Percentiles rank a stretch among this genome's conserved stretches.
These are phyloP conservation scores for Phanerotoma sp. DNA, from an alignment of 2,888 invertebrate species.

Conservation along the genomic window DNA sequence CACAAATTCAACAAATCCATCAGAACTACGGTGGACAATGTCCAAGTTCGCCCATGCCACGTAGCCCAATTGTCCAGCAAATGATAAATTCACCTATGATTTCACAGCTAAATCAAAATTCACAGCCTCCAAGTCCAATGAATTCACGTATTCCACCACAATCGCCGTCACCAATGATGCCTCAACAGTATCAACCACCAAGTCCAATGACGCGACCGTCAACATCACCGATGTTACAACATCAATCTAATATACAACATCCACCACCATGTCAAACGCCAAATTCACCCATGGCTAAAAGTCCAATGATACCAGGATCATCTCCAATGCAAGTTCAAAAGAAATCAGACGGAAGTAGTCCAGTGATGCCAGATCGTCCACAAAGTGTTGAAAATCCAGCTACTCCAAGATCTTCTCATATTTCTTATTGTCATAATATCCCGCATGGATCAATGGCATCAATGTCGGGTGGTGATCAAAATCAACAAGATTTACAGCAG, in stretches of 20 bases:
- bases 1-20: conserved; percentile 55
- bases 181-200: conserved; percentile 54
- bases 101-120: conserved; percentile 51
- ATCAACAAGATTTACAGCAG: conserved; percentile 51
- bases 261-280: conserved; percentile 56
- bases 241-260: conserved; percentile 57
- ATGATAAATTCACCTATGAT: conserved; percentile 58
- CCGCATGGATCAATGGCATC: no score
- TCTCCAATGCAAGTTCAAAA: conserved; percentile 59
- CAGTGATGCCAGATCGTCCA: conserved; percentile 63
- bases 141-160: conserved; percentile 49
- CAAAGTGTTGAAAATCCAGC: conserved; percentile 64
- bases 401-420: conserved; percentile 60
- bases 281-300: conserved; percentile 60
- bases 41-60: conserved; percentile 60
- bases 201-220: conserved; percentile 54
- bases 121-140: conserved; percentile 58
- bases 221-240: conserved; percentile 59
- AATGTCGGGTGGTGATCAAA: no score
- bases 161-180: conserved; percentile 54
- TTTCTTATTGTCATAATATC: conserved; percentile 42
- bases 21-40: conserved; percentile 56
- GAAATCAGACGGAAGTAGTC: conserved; percentile 61
- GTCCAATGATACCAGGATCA: conserved; percentile 60
- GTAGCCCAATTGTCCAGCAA: conserved; percentile 54